Evolutionary conservation across 1,140 invertebrate genomes (phyloP).

Genomic region (Mylabris phalerata): DNA sequence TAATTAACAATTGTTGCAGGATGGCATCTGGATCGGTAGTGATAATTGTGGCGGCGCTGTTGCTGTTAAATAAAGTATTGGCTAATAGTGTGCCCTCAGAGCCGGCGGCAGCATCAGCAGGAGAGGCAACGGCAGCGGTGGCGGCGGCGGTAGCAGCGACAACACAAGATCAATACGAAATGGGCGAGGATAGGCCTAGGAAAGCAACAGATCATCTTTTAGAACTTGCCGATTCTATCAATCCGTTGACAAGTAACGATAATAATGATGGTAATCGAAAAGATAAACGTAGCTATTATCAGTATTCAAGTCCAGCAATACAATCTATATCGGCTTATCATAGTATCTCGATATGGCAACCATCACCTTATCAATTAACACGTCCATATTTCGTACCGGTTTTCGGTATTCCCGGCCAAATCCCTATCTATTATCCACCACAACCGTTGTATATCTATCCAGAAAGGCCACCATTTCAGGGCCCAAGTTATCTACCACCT

Average conservation of each 20-base stretch:
- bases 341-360: slow-evolving; percentile 22
- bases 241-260: slow-evolving; percentile 37
- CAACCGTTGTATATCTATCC: slow-evolving; percentile 29
- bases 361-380: slow-evolving; percentile 25
- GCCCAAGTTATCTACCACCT: slow-evolving; percentile 21
- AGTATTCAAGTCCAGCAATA: not conserved
- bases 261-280: slow-evolving; percentile 28
- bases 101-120: not conserved
- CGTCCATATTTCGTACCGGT: slow-evolving; percentile 38
- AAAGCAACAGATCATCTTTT: slow-evolving; percentile 23
- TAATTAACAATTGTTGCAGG: slow-evolving; percentile 13
- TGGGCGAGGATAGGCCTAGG: slow-evolving; percentile 16
- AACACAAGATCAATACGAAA: slow-evolving; percentile 21
- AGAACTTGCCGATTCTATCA: slow-evolving; percentile 1
- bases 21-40: slow-evolving; percentile 7
- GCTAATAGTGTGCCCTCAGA: slow-evolving; percentile 4
- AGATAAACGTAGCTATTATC: slow-evolving; percentile 9
- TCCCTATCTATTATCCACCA: slow-evolving; percentile 36
- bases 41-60: slow-evolving; percentile 11
- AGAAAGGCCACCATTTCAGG: slow-evolving; percentile 20
- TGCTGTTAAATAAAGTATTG: slow-evolving; percentile 2
- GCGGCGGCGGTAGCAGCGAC: not conserved
- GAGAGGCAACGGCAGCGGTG: not conserved
- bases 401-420: slow-evolving; percentile 27
- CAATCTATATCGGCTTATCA: not conserved